Evolutionary conservation across 2,113 vertebrate genomes (phyloP).

Genomic region (Amphiprion percula): DNA sequence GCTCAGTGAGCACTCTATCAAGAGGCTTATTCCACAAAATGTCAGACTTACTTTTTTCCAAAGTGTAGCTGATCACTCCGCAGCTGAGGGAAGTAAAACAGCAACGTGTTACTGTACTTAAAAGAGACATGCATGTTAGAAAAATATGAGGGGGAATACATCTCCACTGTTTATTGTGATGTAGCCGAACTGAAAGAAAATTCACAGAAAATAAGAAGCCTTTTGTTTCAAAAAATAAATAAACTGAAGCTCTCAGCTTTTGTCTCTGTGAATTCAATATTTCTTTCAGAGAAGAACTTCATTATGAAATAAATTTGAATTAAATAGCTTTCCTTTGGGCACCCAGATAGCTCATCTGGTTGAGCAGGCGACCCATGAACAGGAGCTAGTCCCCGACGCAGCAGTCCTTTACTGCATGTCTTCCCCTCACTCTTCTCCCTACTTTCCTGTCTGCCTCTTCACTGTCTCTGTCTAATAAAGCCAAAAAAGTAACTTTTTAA

Average conservation of each 20-base stretch:
- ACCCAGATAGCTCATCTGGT: too few relatives aligned
- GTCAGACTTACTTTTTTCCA: constrained; percentile 69
- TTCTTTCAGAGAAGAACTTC: neutral
- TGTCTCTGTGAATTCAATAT: neutral
- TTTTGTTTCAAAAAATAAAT: neutral
- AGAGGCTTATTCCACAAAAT: constrained; percentile 70
- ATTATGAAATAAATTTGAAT: neutral
- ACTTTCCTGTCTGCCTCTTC: too few relatives aligned
- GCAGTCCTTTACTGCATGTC: too few relatives aligned
- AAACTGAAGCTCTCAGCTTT: neutral
- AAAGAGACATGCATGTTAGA: neutral
- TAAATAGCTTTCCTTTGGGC: too few relatives aligned
- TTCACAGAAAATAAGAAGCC: too few relatives aligned
- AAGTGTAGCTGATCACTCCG: constrained; percentile 61
- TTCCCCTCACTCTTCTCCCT: too few relatives aligned
- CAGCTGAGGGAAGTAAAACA: constrained; percentile 46
- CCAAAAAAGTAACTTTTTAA: too few relatives aligned
- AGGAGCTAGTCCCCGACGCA: too few relatives aligned
- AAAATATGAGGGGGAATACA: neutral
- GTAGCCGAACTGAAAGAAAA: too few relatives aligned
- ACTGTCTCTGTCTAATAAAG: too few relatives aligned
- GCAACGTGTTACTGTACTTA: constrained; percentile 33
- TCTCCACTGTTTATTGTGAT: neutral
- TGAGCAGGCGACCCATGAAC: too few relatives aligned
- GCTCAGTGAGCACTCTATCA: constrained; percentile 65